phyloP scores from a whole-genome alignment of 1,140 invertebrate genomes.

The Aphelinus certus region DNA sequence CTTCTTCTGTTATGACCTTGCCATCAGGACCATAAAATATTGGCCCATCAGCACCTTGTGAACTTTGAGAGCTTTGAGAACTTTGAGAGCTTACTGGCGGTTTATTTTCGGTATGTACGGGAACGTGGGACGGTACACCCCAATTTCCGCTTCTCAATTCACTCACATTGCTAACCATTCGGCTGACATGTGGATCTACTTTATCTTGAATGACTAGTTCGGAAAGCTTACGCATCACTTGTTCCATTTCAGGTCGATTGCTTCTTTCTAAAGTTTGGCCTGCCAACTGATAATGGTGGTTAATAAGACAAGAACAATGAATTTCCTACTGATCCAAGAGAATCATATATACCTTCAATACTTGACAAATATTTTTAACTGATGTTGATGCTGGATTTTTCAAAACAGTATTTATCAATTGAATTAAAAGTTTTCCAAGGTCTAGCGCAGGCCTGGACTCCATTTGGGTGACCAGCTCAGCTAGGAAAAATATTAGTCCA shows the following conservation, averaged over 20 bases:
- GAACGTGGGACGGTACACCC: constrained; percentile 51
- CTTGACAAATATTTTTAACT: constrained; percentile 65
- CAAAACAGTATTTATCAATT: constrained; percentile 56
- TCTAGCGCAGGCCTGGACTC: constrained; percentile 49
- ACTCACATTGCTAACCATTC: constrained; percentile 60
- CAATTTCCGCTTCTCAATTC: constrained; percentile 59
- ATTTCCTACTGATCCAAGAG: neutral
- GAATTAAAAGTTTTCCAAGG: constrained; percentile 58
- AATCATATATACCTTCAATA: constrained; percentile 58
- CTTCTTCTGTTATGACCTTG: constrained; percentile 58
- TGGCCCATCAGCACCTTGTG: constrained; percentile 50
- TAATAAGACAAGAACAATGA: neutral
- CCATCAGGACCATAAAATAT: constrained; percentile 64
- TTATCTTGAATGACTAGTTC: constrained; percentile 58
- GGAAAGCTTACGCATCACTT: constrained; percentile 59
- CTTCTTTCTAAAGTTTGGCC: constrained; percentile 60
- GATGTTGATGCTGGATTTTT: constrained; percentile 59
- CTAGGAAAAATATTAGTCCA: constrained; percentile 61
- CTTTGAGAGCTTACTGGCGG: constrained; percentile 32
- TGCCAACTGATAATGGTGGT: constrained; percentile 50
- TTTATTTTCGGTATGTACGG: constrained; percentile 41
- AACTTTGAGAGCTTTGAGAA: no score
- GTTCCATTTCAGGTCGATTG: constrained; percentile 58
- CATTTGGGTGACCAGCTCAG: constrained; percentile 63
- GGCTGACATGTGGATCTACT: constrained; percentile 54